These are phyloP conservation scores for Parazoanthus swiftii DNA, from an alignment of 92 coral and sea anemone species.

Conservation along the genomic window DNA sequence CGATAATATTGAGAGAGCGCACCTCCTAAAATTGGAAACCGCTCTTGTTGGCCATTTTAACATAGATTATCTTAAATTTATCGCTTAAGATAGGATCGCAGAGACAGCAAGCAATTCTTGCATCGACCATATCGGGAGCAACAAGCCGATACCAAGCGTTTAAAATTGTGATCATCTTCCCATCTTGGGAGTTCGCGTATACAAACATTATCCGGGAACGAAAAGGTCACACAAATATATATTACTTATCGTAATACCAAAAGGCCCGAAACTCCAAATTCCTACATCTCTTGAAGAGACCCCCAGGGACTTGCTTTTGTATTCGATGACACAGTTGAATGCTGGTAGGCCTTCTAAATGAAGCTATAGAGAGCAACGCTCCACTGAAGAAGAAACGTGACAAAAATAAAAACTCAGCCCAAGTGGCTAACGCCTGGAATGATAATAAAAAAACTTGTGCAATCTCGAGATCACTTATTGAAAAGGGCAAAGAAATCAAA, in stretches of 20 bases:
- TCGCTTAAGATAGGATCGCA: neutral
- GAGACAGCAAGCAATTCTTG: neutral
- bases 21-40: slow-evolving; percentile 28
- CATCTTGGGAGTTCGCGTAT: neutral
- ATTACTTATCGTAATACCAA: slow-evolving; percentile 26
- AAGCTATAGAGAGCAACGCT: slow-evolving; percentile 29
- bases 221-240: slow-evolving; percentile 18
- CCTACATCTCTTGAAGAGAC: neutral
- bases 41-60: slow-evolving; percentile 35
- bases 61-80: neutral
- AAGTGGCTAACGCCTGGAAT: slow-evolving; percentile 6
- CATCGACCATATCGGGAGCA: no score
- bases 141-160: neutral
- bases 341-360: slow-evolving; percentile 37
- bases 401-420: neutral
- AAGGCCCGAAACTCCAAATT: slow-evolving; percentile 17
- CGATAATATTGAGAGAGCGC: slow-evolving; percentile 35
- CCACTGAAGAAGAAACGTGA: slow-evolving; percentile 41
- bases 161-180: slow-evolving; percentile 40
- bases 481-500: neutral
- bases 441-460: neutral
- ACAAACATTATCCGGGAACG: neutral
- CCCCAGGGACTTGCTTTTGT: slow-evolving; percentile 46
- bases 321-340: slow-evolving; percentile 32
- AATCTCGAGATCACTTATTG: neutral